Base-by-base conservation (phyloP, 1,140 invertebrate species). In the Caenorhabditis briggsae region DNA sequence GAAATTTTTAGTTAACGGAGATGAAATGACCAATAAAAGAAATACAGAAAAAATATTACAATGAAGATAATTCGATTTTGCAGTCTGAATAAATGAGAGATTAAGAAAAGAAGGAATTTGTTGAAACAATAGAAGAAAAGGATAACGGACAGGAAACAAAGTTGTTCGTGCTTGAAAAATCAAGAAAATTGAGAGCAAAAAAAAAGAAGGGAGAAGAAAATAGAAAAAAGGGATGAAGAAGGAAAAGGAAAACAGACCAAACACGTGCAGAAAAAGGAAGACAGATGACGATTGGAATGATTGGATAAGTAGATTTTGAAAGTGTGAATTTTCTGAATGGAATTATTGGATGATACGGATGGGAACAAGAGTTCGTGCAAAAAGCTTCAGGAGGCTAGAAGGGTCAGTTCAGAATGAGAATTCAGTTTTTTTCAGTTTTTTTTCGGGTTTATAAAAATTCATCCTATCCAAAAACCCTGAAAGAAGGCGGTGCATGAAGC, bases 161-260 rank as follows among this genome's bases (percentile, higher is more conserved):
- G 59, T 64, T 64, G 59, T 58, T 58, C 56, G 56, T 58, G 56
- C 56, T 58, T 58, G 56, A 58, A 58, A 58, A 58, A 58, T 58
- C 56, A 58, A 58, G 56, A 58, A 58, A 53, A 59, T 59, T 59
- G 56, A 59, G 56, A 59, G 56, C 56, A 59, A 59, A 59, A 58
- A 58, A 58, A 58, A 58, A 58, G 11, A 50, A 50, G 9, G 50
- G 16, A 53, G 50, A 53, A 53, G 50, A 53, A 53, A 33, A 33
- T 33, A 33, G 50, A 53, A 53, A 53, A 64, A 64, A 11, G 59
- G 20, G 59, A 64, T 25, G 59, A 41, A 9, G 25, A 33, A 64
- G 59, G n/a, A 64, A 20, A 14, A 64, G 59, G 59, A 64, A 64
- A 64, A 64, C 23, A 64, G 25, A 64, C 33, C 59, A 64, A 64